Evolutionary conservation across 2,888 invertebrate species (phyloP), one percentile per base, ranked within the genome.

Genomic region (Sminthurinus aureus): DNA sequence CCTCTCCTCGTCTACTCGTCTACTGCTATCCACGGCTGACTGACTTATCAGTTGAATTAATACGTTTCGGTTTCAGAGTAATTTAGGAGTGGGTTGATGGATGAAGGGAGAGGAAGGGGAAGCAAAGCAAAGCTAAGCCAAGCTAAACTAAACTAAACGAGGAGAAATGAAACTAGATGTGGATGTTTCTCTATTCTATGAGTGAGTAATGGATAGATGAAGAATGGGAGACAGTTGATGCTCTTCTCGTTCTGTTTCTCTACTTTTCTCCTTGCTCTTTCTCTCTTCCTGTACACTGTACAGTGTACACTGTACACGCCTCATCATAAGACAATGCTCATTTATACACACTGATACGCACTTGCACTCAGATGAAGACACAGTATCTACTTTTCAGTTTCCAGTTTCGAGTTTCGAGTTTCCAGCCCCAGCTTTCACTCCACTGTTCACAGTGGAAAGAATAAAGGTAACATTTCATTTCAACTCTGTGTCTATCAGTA

Each of bases 41-140:
- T 82, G 82, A 76, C 76, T 75, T 76, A 67, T 76, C 76, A 67
- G 76, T 75, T 22, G 76, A 76, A 77, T 76, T 82, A 82, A 82
- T 82, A 82, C 76, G 81, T 81, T 81, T 75, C 26, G 75, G 58
- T 24, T 67, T 26, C 24, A 71, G 71, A n/a, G 80, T 80, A 80
- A 80, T 80, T 80, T 80, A 69, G 71, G 51, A 13, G 13, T 15
- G 80, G n/a, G 71, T 80, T 80, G 80, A 80, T 80, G 80, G 80
- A 80, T 80, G 71, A 66, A 38, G 38, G 1, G 6, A 38, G 6
- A 38, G 38, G 1, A 38, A 38, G 6, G 6, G 38, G 1, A 26
- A 69, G 66, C 58, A 13, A 58, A 20, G 24, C 22, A 80, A 52
- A 80, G 83, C 73, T 71, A 83, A 76, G 80, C 77, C 80, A 75